Percentiles rank a stretch among this genome's conserved stretches.
Evolutionary conservation across 2,888 invertebrate genomes (phyloP).

Genomic region (Lamproptera curius): DNA sequence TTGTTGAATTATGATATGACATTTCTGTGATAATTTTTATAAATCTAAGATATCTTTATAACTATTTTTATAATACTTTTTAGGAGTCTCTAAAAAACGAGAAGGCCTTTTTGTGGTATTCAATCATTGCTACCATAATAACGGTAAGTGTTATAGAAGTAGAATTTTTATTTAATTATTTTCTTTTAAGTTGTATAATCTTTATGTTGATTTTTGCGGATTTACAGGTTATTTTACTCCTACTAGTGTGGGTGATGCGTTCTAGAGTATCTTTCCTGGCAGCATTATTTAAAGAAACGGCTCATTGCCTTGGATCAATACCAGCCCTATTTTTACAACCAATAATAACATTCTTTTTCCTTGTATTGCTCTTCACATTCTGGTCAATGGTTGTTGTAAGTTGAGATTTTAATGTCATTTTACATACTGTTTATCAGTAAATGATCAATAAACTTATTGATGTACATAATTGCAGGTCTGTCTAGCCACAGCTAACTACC

Average conservation of each 20-base stretch:
- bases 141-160: slow-evolving; percentile 80
- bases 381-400: slow-evolving; percentile 92
- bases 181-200: background rate
- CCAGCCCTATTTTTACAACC: slow-evolving; percentile 93
- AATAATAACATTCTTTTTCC: slow-evolving; percentile 87
- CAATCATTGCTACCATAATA: slow-evolving; percentile 91
- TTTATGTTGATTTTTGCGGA: background rate
- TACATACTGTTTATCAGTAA: too few relatives aligned
- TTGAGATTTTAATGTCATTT: slow-evolving; percentile 11
- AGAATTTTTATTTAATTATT: background rate
- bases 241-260: slow-evolving; percentile 86
- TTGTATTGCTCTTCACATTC: slow-evolving; percentile 88
- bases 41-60: too few relatives aligned
- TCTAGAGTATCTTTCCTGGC: slow-evolving; percentile 90
- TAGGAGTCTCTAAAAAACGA: slow-evolving; percentile 92
- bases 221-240: slow-evolving; percentile 83
- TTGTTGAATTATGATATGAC: too few relatives aligned
- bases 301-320: slow-evolving; percentile 89
- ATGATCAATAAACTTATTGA: too few relatives aligned
- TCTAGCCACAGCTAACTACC: slow-evolving; percentile 90
- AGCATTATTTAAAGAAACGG: slow-evolving; percentile 92
- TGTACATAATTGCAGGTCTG: slow-evolving; percentile 73
- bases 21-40: too few relatives aligned
- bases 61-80: slow-evolving; percentile 70
- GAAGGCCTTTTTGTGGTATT: slow-evolving; percentile 89